phyloP scores from a whole-genome alignment of 2,797 vertebrate genomes.

The Tragelaphus oryx region DNA sequence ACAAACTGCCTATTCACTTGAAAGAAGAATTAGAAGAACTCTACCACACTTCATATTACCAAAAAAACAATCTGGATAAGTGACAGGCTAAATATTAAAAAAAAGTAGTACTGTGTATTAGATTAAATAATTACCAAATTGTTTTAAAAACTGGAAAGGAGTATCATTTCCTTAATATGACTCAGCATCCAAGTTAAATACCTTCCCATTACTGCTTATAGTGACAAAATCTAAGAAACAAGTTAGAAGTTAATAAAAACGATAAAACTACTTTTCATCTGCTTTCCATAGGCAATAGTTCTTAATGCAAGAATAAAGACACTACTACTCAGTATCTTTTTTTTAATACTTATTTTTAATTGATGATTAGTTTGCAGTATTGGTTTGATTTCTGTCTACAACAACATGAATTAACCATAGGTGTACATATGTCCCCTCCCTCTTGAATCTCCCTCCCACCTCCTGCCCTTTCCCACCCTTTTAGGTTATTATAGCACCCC shows the following conservation, averaged over 20 bases:
- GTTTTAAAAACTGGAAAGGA: background rate
- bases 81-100: background rate
- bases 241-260: background rate
- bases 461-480: background rate
- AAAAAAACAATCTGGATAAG: background rate
- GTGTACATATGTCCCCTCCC: background rate
- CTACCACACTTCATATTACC: background rate
- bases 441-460: background rate
- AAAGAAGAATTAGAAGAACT: background rate
- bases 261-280: background rate
- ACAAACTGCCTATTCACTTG: background rate
- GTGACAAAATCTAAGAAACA: background rate
- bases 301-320: background rate
- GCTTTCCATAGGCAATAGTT: background rate
- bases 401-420: background rate
- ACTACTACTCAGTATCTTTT: background rate
- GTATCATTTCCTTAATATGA: background rate
- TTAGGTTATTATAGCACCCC: background rate
- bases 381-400: background rate
- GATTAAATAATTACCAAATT: background rate
- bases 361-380: background rate
- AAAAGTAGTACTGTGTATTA: background rate
- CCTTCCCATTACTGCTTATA: background rate
- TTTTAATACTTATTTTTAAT: background rate
- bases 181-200: background rate